Conservation (phyloP, 2,888 invertebrate genomes). For the Andrena hattorfiana region DNA sequence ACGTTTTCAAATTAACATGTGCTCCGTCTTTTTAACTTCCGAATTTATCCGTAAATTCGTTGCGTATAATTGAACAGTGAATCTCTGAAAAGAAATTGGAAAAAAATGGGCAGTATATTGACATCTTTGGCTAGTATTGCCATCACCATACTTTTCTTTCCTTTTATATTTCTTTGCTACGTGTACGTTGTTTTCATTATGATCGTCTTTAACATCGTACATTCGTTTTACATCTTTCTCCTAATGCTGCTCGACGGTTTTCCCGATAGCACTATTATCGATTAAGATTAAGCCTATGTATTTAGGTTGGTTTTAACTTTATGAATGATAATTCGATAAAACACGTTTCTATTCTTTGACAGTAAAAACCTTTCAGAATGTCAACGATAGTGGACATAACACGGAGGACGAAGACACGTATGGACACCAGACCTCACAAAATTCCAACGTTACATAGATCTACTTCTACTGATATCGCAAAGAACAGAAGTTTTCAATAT, state of each 20-base stretch:
- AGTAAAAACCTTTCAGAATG: conserved; percentile 30
- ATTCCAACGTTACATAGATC: not conserved
- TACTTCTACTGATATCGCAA: not conserved
- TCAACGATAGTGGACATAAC: conserved; percentile 19
- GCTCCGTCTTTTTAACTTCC: too few species aligned
- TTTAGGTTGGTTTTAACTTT: conserved; percentile 15
- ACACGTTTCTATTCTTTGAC: not conserved
- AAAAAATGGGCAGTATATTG: conserved; percentile 53
- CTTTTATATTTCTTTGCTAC: conserved; percentile 57
- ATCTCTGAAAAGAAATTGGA: conserved; percentile 13
- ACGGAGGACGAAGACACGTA: conserved; percentile 23
- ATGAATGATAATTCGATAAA: not conserved
- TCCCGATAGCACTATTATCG: conserved; percentile 42
- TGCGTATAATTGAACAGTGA: conserved; percentile 32
- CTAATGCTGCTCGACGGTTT: conserved; percentile 46
- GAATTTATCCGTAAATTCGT: conserved; percentile 25
- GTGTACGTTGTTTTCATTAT: conserved; percentile 53
- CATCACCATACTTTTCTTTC: conserved; percentile 52
- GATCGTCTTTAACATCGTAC: conserved; percentile 49
- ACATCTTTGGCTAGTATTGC: conserved; percentile 46
- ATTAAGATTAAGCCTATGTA: conserved; percentile 37
- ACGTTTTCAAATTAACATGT: not conserved
- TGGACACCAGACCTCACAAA: not conserved
- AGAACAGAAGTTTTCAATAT: not conserved
- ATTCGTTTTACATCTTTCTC: conserved; percentile 49